Evolutionary conservation across 2,888 invertebrate species (phyloP), one percentile per base, ranked within the genome.

Genomic region (Harpalus rubripes): DNA sequence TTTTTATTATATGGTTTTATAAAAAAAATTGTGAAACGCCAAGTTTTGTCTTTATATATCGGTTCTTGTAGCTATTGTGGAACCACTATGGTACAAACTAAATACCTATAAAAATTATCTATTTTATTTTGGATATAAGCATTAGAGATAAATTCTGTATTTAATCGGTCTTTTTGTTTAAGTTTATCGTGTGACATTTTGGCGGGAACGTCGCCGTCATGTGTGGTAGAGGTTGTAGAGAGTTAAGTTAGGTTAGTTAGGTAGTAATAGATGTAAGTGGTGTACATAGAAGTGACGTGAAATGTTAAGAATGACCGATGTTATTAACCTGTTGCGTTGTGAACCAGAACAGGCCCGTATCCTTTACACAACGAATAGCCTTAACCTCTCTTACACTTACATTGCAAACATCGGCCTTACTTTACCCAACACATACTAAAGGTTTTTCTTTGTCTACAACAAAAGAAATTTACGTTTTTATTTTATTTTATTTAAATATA

Each of bases 311-410:
- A 72, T 82, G 82, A 72, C 74, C 68, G 82, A 72, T 82, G 82
- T 72, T 82, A 82, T 82, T 82, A 82, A 82, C 82, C 82, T 82
- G 82, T 82, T 82, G 82, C 82, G 15, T 58, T 78, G 76, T 76
- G 78, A 58, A 78, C 41, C 72, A 74, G 44, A 74, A 18, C 72
- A 78, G 76, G 52, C 52, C 76, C 76, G 72, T 41, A 15, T 41
- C 76, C 56, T 56, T 18, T 52, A 16, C 76, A 72, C 22, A 61
- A 10, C n/a, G 7, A 68, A 10, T 26, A 7, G 68, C 68, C 68
- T 32, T 15, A 39, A n/a, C 39, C 68, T 68, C 68, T 68, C 63
- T 63, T 12, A 22, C 63, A 15, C 59, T 1, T 15, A 59, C 59
- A 16, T 15, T n/a, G 5, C 59, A 7, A 7, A 7, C 59, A 59